Evolutionary conservation across 2,888 invertebrate species (phyloP), one percentile per base, ranked within the genome.

Genomic region (Lasioglossum morio): DNA sequence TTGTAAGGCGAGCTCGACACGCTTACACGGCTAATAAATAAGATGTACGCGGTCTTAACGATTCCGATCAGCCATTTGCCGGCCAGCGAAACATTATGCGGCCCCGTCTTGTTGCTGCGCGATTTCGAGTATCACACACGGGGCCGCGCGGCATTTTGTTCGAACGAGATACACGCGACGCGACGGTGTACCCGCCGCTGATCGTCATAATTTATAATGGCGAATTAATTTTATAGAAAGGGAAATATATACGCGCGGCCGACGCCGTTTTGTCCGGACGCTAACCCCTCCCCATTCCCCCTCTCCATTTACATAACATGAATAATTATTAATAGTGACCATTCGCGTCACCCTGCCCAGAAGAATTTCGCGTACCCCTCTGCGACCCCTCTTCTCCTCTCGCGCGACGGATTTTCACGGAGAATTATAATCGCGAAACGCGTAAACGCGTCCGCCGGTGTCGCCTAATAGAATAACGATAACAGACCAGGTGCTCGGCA

Each of bases 21-120:
- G 92, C 37, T 87, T 87, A 87, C 91, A 87, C 76, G 86, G 77
- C 87, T 92, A 91, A 91, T 91, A 91, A 91, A 91, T 91, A 90
- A 91, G 91, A 89, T 84, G 89, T 91, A 90, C 89, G 82, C 82
- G 84, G 82, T 73, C 83, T 86, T 83, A 87, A 91, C 91, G 90
- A 89, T 91, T 92, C 79, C 81, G 82, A 80, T 76, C 87, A 66
- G 76, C 83, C 84, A 74, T 86, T 88, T 74, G 90, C 88, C 81
- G 70, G 75, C 79, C 74, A 74, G 82, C 75, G 82, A 72, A 84
- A 91, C 88, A 91, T 90, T 84, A 88, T 85, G 82, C 90, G 84
- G 76, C 73, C 79, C 88, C n/a, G 78, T 81, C 86, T 66, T 81
- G 87, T 60, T 79, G 76, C 79, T 77, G 73, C 77, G 84, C 86